Percentiles rank a stretch among this genome's conserved stretches.
Conservation (phyloP, 1,140 invertebrate species). For the Glossosoma conforme region DNA sequence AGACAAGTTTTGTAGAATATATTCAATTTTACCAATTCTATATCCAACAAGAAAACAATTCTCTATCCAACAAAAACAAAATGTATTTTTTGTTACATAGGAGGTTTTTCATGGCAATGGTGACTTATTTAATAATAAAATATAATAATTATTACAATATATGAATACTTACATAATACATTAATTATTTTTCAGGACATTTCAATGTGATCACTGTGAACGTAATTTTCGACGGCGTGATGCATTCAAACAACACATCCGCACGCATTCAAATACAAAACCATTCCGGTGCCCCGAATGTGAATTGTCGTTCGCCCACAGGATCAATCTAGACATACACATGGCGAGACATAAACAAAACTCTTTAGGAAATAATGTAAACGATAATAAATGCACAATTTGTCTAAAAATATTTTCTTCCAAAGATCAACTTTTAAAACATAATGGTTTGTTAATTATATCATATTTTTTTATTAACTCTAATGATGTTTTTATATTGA, state of each 20-base stretch:
- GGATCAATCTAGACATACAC: conserved; percentile 17
- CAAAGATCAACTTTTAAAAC: conserved; percentile 5
- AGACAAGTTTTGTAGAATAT: too few species aligned
- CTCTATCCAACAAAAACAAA: too few species aligned
- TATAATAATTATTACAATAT: too few species aligned
- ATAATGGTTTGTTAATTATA: conserved; percentile 5
- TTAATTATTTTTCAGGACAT: conserved; percentile 2
- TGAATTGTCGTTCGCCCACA: conserved; percentile 8
- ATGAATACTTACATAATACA: neutral
- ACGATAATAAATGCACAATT: conserved; percentile 4
- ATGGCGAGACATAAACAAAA: conserved; percentile 5
- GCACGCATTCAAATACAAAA: conserved; percentile 4
- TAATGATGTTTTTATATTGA: neutral
- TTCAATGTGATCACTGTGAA: conserved; percentile 11
- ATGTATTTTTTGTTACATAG: too few species aligned
- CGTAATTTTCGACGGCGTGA: conserved; percentile 11
- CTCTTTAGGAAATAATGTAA: neutral
- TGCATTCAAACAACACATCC: conserved; percentile 13
- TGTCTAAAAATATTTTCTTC: conserved; percentile 9
- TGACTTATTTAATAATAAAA: too few species aligned
- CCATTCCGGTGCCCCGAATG: conserved; percentile 9
- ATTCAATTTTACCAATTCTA: too few species aligned
- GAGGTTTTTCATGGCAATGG: too few species aligned
- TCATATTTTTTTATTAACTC: neutral
- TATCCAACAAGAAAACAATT: too few species aligned